Conservation (phyloP, 2,113 vertebrate genomes). For the Stomatorhinus ivindoensis region DNA sequence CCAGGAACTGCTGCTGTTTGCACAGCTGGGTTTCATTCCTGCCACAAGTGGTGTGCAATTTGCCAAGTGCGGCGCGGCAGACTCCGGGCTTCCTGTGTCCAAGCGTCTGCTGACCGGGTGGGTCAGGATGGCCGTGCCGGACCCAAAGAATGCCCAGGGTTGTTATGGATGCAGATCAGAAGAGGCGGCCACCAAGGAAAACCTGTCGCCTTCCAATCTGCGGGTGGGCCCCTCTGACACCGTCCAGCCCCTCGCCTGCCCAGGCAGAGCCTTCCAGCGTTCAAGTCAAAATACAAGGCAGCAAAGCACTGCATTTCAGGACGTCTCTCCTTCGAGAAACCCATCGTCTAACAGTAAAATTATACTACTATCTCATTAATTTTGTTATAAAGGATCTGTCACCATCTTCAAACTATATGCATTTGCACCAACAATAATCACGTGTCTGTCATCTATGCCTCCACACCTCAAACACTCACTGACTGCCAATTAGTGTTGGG, state of each 20-base stretch:
- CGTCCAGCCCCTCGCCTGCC: background rate
- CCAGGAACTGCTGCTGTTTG: background rate
- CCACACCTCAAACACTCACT: background rate
- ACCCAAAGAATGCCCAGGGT: background rate
- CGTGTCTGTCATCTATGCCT: background rate
- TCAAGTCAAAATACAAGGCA: background rate
- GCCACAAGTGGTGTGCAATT: background rate
- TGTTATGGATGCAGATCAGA: background rate
- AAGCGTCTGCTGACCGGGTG: background rate
- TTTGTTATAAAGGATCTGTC: background rate
- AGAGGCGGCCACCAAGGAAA: background rate
- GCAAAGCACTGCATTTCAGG: background rate
- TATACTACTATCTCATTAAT: no score
- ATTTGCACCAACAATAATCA: background rate
- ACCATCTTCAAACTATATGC: background rate
- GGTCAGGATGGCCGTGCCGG: background rate
- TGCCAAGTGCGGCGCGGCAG: background rate
- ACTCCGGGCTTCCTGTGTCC: background rate
- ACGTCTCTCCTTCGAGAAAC: background rate
- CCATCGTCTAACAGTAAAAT: background rate
- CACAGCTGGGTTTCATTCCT: slow-evolving; percentile 2
- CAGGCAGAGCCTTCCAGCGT: background rate
- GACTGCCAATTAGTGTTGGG: background rate
- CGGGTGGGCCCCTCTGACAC: no score
- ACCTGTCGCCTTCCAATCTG: no score